Base-by-base conservation (phyloP, 1,140 invertebrate species). In the Drosophila jambulina region DNA sequence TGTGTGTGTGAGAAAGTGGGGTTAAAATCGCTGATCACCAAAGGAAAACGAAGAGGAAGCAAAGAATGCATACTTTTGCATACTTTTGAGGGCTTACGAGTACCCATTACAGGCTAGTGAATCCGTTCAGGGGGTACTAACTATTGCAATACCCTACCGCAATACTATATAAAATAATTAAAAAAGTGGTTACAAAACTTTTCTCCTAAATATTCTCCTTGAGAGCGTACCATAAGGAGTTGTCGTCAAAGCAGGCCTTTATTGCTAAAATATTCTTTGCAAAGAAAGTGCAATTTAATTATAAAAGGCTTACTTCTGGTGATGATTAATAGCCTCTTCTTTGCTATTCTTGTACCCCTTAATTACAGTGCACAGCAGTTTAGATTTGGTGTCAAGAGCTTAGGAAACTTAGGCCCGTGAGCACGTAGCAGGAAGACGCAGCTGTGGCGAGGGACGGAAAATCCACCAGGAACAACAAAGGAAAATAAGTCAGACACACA, bases 371-470 rank as follows among this genome's bases (percentile, higher is more conserved):
- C 81, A 65, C 71, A 53, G 64, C 84, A 88, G 80, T 80, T 87
- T 87, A 85, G 86, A 83, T 87, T 87, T 77, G 84, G 86, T 87
- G 83, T 87, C 84, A 87, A 87, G 84, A 88, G 83, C 70, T 80
- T 87, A 87, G 71, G 54, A 78, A 88, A 80, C 84, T 83, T 76
- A 83, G 84, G 71, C 80, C 80, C 60, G 67, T 72, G 71, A 88
- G 76, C 83, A 88, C 80, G 80, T 79, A 81, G 83, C 75, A 61
- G 54, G 48, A 71, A 45, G 54, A 53, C 49, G 34, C 40, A 45
- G 25, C 46, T 54, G 46, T 32, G 34, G 58, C 57, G 19, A 72
- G 19, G n/a, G 13, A 60, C 27, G 51, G 29, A 36, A 42, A 58
- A 57, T 43, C 34, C 43, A 53, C 19, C 42, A 21, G 71, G 36